These are phyloP conservation scores for Peromyscus maniculatus DNA, from an alignment of 2,113 vertebrate species.

Conservation along the genomic window DNA sequence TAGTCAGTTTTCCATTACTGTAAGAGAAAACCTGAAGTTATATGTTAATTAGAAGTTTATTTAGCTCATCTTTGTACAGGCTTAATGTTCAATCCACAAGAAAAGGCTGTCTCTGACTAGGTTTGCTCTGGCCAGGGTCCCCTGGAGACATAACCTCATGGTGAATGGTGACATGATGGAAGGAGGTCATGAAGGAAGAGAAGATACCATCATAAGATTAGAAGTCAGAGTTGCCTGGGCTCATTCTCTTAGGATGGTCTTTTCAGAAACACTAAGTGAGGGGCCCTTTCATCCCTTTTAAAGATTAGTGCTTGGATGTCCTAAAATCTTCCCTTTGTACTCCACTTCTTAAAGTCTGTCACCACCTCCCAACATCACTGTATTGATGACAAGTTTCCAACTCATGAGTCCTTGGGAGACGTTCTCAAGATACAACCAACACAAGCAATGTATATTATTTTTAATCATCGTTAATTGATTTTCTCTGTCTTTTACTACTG, in stretches of 20 bases:
- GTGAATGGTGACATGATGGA: background rate
- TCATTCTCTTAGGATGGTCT: background rate
- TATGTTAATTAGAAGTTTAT: background rate
- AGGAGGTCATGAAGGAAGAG: background rate
- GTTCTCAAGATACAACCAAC: background rate
- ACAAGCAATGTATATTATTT: background rate
- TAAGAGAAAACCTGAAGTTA: background rate
- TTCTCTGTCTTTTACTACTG: background rate
- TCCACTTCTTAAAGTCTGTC: background rate
- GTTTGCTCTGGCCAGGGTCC: background rate
- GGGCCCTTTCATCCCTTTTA: background rate
- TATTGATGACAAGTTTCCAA: background rate
- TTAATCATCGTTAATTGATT: background rate
- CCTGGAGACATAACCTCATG: background rate
- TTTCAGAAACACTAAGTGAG: background rate
- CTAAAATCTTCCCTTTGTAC: background rate
- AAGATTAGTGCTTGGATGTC: background rate
- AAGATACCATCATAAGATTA: background rate
- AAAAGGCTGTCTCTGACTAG: background rate
- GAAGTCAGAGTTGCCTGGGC: background rate
- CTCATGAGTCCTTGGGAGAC: background rate
- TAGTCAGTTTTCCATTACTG: background rate
- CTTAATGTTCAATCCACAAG: background rate
- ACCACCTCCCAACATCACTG: background rate
- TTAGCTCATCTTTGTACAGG: background rate